Percentiles rank a stretch among this genome's conserved stretches.
Evolutionary conservation across 2,888 invertebrate species (phyloP).

Genomic region (Pollenia labialis): DNA sequence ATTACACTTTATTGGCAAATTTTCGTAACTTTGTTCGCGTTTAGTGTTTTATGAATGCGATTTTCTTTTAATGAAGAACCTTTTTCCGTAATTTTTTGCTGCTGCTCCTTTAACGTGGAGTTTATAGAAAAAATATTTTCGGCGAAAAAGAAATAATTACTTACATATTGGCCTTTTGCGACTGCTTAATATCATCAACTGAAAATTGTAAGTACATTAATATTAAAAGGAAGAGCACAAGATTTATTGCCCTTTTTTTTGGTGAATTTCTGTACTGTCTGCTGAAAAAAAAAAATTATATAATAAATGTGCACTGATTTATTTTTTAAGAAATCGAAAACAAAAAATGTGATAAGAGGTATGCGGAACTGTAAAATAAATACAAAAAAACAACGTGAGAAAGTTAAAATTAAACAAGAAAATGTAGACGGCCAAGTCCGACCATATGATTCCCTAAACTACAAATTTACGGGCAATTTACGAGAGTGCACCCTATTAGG

Average conservation of each 20-base stretch:
- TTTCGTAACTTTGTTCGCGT: slow-evolving; percentile 15
- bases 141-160: slow-evolving; percentile 44
- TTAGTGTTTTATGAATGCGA: slow-evolving; percentile 20
- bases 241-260: slow-evolving; percentile 57
- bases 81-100: background rate
- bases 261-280: slow-evolving; percentile 2
- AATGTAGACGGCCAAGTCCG: background rate
- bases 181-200: slow-evolving; percentile 62
- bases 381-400: slow-evolving; percentile 51
- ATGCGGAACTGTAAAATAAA: slow-evolving; percentile 43
- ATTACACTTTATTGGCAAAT: slow-evolving; percentile 56
- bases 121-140: slow-evolving; percentile 39
- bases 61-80: slow-evolving; percentile 20
- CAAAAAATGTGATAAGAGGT: slow-evolving; percentile 49
- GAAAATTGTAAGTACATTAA: slow-evolving; percentile 63
- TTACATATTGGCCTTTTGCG: slow-evolving; percentile 35
- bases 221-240: slow-evolving; percentile 43
- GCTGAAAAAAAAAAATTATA: slow-evolving; percentile 10
- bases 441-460: too few species aligned
- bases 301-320: slow-evolving; percentile 30
- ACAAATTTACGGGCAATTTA: too few species aligned
- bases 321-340: slow-evolving; percentile 21
- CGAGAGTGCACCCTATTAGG: too few species aligned
- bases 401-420: slow-evolving; percentile 2
- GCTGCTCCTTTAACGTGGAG: slow-evolving; percentile 40